Percentiles rank a stretch among this genome's conserved stretches.
These are phyloP conservation scores for Naja naja DNA, from an alignment of 2,113 vertebrate genomes.

Conservation along the genomic window DNA sequence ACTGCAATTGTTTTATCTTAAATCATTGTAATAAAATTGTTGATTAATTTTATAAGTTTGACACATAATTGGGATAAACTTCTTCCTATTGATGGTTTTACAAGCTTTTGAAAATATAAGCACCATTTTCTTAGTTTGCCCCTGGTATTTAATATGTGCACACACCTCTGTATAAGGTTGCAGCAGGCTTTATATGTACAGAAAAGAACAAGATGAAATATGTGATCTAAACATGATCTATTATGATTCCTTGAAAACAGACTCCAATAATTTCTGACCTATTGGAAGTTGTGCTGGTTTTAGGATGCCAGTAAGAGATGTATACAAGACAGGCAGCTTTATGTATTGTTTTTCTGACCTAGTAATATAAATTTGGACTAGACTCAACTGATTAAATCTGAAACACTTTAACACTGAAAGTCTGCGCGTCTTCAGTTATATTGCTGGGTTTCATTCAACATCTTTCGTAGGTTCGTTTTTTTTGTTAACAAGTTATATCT, in stretches of 20 bases:
- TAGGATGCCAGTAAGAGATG: constrained; percentile 48
- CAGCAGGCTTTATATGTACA: constrained; percentile 20
- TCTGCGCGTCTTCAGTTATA: constrained; percentile 12
- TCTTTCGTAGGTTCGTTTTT: background rate
- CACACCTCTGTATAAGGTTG: constrained; percentile 18
- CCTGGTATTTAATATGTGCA: background rate
- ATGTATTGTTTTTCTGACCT: constrained; percentile 60
- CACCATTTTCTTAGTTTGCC: constrained; percentile 17
- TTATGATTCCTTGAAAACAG: background rate
- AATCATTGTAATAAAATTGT: constrained; percentile 26
- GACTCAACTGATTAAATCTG: constrained; percentile 53
- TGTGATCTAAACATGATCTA: background rate
- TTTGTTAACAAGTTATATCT: background rate
- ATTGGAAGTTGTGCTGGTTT: constrained; percentile 46
- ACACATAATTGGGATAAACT: background rate
- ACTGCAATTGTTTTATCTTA: constrained; percentile 34
- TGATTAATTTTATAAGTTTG: background rate
- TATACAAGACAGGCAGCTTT: constrained; percentile 58
- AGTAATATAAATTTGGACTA: constrained; percentile 60
- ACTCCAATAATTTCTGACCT: constrained; percentile 50
- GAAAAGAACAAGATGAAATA: constrained; percentile 11
- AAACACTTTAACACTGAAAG: constrained; percentile 35
- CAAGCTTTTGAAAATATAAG: constrained; percentile 18
- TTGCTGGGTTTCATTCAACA: background rate
- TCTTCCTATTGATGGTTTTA: background rate